phyloP scores from a whole-genome alignment of 2,888 invertebrate species.

The Dermolepida albohirtum region DNA sequence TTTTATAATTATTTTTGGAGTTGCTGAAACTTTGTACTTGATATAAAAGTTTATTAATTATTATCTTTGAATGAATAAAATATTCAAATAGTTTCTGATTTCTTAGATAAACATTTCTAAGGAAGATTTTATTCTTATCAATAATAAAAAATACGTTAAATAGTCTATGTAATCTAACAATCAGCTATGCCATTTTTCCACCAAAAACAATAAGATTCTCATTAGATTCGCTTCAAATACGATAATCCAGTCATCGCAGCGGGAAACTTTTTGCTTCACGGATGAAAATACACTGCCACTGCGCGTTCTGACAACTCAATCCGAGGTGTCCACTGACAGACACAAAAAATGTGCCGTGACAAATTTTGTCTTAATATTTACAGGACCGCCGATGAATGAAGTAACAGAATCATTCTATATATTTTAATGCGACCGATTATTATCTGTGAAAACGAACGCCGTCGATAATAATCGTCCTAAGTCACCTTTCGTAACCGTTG shows the following conservation, averaged over 20 bases:
- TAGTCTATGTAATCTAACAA: conserved; percentile 1
- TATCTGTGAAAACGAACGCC: conserved; percentile 4
- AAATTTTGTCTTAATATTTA: conserved; percentile 40
- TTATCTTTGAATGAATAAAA: too few relatives aligned
- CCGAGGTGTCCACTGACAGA: conserved; percentile 21
- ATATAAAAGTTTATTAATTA: too few relatives aligned
- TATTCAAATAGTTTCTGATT: too few relatives aligned
- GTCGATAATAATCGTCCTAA: not conserved
- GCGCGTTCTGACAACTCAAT: conserved; percentile 29
- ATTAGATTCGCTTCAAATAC: conserved; percentile 15
- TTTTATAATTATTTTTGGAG: too few relatives aligned
- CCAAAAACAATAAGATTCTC: conserved; percentile 32
- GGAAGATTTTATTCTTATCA: too few relatives aligned
- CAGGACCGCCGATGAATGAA: conserved; percentile 20
- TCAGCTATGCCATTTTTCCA: conserved; percentile 41
- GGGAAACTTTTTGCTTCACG: conserved; percentile 20
- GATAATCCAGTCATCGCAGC: conserved; percentile 17
- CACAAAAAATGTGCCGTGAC: conserved; percentile 29
- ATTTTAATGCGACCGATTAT: not conserved
- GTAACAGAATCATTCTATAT: conserved; percentile 5
- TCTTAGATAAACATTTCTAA: not conserved
- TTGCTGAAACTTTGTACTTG: too few relatives aligned
- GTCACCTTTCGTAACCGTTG: not conserved
- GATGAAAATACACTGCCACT: conserved; percentile 24
- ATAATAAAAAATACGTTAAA: too few relatives aligned